Base-by-base conservation (phyloP, 2,797 vertebrate genomes). In the Platyrinchus mystaceus region DNA sequence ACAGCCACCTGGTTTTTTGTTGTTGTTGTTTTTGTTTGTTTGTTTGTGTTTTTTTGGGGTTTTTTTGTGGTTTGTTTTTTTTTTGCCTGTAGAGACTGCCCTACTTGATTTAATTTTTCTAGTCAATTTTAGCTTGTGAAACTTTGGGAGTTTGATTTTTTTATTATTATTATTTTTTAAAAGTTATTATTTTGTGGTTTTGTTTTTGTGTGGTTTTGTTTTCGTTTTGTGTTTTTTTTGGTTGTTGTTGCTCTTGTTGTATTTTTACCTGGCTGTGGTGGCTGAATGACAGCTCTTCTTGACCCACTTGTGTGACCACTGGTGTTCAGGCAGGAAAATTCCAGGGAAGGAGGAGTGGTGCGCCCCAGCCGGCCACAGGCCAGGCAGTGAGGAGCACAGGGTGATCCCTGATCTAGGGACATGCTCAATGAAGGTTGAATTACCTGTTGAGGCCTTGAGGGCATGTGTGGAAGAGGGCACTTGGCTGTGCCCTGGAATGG, bases 301-400 rank as follows among this genome's bases (percentile, higher is more conserved):
- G 1, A 66, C 17, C 4, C 22, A 23, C 5, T 5, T 39, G 37
- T 12, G 14, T 9, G 0, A 0, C 52, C 0, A 0, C 17, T 47
- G 43, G 19, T 21, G 20, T 13, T 28, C 23, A 41, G 77, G 46
- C 23, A 59, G 50, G 36, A 43, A 76, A 71, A 47, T 53, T n/a
- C 58, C 12, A 28, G 11, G 14, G 32, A 24, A 67, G 58, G 6
- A 60, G 43, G 28, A 58, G 14, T 8, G 3, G 15, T 30, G 68
- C 46, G 30, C 30, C 26, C 8, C 44, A 64, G 55, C 23, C 1
- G 0, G 7, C 16, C 3, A 0, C 44, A 21, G 41, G 13, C 10
- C 41, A 19, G 55, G 55, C 8, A 4, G 30, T 5, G 44, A 23
- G 59, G 39, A 79, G 26, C 23, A 27, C 1, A 6, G 60, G 36